Conservation (phyloP, 2,888 invertebrate genomes). For the Hirtodrosophila trivittata region DNA sequence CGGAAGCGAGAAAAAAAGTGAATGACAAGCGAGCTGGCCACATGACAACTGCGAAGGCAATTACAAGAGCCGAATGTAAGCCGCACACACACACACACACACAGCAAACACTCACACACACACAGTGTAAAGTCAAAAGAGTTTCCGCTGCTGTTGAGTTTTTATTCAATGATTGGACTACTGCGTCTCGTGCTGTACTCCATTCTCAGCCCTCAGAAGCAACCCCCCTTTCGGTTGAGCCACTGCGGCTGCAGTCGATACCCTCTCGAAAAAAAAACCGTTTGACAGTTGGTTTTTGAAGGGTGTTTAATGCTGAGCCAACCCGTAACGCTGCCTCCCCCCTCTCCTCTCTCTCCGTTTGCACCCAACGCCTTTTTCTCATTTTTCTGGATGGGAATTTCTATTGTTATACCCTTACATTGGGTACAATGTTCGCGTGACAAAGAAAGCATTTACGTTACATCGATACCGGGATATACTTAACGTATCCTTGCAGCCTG, state of each 20-base stretch:
- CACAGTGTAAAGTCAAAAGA: slow-evolving; percentile 55
- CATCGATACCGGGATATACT: too few species aligned
- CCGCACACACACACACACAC: slow-evolving; percentile 3
- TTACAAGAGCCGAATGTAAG: slow-evolving; percentile 35
- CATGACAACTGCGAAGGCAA: slow-evolving; percentile 38
- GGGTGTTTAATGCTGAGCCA: slow-evolving; percentile 72
- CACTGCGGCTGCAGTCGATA: slow-evolving; percentile 38
- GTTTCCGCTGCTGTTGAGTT: slow-evolving; percentile 10
- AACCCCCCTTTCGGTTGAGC: background rate
- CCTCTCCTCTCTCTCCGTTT: background rate
- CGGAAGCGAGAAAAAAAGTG: background rate
- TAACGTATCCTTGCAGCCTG: background rate
- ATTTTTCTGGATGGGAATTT: background rate
- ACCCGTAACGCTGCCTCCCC: background rate
- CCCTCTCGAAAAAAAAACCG: slow-evolving; percentile 61
- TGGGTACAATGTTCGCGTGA: too few species aligned
- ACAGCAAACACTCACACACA: background rate
- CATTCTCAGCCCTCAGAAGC: background rate
- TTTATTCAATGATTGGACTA: slow-evolving; percentile 31
- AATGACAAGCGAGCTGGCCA: slow-evolving; percentile 26
- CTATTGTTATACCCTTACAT: background rate
- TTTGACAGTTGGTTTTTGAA: slow-evolving; percentile 81
- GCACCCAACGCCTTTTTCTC: background rate
- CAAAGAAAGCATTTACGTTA: too few species aligned
- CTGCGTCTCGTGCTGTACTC: background rate